Conservation (phyloP, 2,888 invertebrate genomes). For the Drosophila glabriapex region DNA sequence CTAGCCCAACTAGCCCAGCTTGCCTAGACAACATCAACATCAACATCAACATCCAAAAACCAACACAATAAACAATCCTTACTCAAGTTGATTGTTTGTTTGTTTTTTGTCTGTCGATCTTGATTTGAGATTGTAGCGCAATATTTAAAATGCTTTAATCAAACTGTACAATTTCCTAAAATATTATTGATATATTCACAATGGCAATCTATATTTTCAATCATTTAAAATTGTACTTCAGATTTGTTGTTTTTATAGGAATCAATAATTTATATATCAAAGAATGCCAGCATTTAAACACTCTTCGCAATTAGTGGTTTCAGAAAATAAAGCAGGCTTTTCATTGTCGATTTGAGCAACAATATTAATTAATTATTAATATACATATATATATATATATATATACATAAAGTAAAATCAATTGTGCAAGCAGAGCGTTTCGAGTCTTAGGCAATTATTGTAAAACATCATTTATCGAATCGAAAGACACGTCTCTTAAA, state of each 20-base stretch:
- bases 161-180: background rate
- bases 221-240: background rate
- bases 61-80: background rate
- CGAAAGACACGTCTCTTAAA: background rate
- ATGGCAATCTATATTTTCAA: background rate
- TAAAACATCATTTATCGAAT: background rate
- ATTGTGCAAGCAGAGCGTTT: background rate
- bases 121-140: background rate
- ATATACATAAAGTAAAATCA: background rate
- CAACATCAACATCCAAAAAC: background rate
- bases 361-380: background rate
- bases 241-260: background rate
- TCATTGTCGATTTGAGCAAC: background rate
- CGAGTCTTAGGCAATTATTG: background rate
- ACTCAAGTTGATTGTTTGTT: background rate
- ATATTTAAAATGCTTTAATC: background rate
- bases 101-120: background rate
- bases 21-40: background rate
- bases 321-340: too few species aligned
- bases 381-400: too few species aligned
- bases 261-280: background rate
- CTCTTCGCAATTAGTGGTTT: too few species aligned
- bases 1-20: constrained; percentile 43
- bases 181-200: background rate
- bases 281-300: too few species aligned